Conservation (phyloP, 2,888 invertebrate genomes). For the Platerodrilus igneus region DNA sequence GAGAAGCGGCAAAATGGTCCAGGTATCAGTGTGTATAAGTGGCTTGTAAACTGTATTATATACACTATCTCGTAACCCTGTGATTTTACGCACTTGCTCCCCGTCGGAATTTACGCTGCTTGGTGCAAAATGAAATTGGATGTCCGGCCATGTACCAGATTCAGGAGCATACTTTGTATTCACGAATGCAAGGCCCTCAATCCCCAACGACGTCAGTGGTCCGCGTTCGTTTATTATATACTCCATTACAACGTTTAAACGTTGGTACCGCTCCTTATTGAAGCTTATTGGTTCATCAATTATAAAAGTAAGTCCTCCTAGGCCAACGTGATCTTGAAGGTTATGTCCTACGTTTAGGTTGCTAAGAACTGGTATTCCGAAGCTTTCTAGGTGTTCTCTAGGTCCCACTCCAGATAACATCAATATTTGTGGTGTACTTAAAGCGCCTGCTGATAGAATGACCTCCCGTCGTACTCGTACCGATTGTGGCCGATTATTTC, state of each 20-base stretch:
- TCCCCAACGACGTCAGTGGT: slow-evolving; percentile 75
- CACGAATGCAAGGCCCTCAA: slow-evolving; percentile 83
- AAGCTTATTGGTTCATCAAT: slow-evolving; percentile 77
- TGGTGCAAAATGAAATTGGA: slow-evolving; percentile 83
- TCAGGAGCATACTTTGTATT: slow-evolving; percentile 82
- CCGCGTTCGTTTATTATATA: slow-evolving; percentile 77
- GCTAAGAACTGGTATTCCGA: slow-evolving; percentile 68
- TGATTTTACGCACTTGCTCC: slow-evolving; percentile 66
- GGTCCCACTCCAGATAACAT: slow-evolving; percentile 90
- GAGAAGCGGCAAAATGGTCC: slow-evolving; percentile 76
- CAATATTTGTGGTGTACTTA: slow-evolving; percentile 83
- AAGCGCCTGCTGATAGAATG: slow-evolving; percentile 80
- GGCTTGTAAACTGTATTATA: slow-evolving; percentile 85
- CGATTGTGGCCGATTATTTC: slow-evolving; percentile 59
- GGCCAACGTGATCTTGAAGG: slow-evolving; percentile 82
- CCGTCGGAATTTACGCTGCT: slow-evolving; percentile 82
- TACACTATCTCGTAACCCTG: slow-evolving; percentile 71
- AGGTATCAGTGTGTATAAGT: slow-evolving; percentile 70
- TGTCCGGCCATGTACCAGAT: slow-evolving; percentile 73
- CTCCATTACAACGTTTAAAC: slow-evolving; percentile 71
- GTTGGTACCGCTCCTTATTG: slow-evolving; percentile 72
- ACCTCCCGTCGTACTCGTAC: slow-evolving; percentile 76
- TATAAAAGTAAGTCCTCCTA: slow-evolving; percentile 79
- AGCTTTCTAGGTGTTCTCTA: slow-evolving; percentile 65
- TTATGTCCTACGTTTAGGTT: slow-evolving; percentile 78